These are phyloP conservation scores for Discoglossus pictus DNA, from an alignment of 2,797 vertebrate genomes.

Conservation along the genomic window DNA sequence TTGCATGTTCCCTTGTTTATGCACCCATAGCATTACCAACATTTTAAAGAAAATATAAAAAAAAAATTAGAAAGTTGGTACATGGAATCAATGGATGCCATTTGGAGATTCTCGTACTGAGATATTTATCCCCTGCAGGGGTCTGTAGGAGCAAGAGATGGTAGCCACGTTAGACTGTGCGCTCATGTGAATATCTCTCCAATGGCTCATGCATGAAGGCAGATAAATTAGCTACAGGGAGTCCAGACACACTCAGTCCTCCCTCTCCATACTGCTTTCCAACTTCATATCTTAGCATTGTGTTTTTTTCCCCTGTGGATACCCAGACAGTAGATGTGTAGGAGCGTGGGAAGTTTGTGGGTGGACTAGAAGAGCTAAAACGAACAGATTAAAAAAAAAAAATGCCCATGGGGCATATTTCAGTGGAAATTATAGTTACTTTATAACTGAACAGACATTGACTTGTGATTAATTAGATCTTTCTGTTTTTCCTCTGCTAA, in stretches of 20 bases:
- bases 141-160: no score
- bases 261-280: not conserved
- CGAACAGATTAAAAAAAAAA: constrained; percentile 14
- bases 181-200: not conserved
- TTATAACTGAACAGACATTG: constrained; percentile 17
- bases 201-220: not conserved
- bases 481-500: constrained; percentile 27
- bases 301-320: constrained; percentile 7
- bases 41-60: no score
- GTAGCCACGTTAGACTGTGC: no score
- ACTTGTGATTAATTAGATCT: constrained; percentile 47
- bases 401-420: constrained; percentile 22
- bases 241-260: constrained; percentile 4
- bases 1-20: no score
- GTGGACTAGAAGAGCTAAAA: constrained; percentile 18
- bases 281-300: not conserved
- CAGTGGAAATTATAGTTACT: constrained; percentile 25
- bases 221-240: constrained; percentile 20
- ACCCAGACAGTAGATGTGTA: constrained; percentile 22
- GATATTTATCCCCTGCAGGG: no score
- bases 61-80: no score
- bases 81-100: no score
- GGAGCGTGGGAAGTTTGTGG: constrained; percentile 22
- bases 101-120: no score
- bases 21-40: no score